Evolutionary conservation across 2,888 invertebrate species (phyloP).

Genomic region (Dryobotodes eremita): DNA sequence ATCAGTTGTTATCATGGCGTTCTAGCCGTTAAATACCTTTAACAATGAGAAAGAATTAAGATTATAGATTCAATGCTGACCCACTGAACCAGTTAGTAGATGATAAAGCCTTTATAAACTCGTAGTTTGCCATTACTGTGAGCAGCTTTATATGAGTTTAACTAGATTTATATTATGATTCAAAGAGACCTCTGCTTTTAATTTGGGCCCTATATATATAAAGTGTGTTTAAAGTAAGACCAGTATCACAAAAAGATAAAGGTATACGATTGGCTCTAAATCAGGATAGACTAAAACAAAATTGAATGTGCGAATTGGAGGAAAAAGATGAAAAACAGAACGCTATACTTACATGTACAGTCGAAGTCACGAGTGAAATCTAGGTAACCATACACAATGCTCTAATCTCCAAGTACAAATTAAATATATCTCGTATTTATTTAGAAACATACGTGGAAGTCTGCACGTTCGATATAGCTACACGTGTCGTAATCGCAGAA

Average conservation of each 20-base stretch:
- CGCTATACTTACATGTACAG: background rate
- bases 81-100: background rate
- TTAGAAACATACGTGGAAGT: constrained; percentile 50
- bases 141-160: background rate
- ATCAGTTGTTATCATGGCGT: constrained; percentile 1
- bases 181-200: background rate
- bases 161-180: background rate
- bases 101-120: constrained; percentile 11
- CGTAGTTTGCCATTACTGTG: background rate
- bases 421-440: constrained; percentile 21
- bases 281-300: background rate
- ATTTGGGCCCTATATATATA: background rate
- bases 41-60: constrained; percentile 2
- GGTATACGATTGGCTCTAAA: background rate
- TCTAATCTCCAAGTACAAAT: constrained; percentile 26
- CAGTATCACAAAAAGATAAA: background rate
- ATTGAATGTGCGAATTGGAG: background rate
- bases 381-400: background rate
- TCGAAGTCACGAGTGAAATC: background rate
- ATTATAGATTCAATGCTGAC: constrained; percentile 2
- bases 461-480: constrained; percentile 58
- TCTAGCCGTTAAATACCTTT: background rate
- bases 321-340: background rate
- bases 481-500: constrained; percentile 55
- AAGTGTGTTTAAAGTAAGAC: background rate